Evolutionary conservation across 1,140 invertebrate species (phyloP), one percentile per base, ranked within the genome.

Genomic region (Cherax destructor): DNA sequence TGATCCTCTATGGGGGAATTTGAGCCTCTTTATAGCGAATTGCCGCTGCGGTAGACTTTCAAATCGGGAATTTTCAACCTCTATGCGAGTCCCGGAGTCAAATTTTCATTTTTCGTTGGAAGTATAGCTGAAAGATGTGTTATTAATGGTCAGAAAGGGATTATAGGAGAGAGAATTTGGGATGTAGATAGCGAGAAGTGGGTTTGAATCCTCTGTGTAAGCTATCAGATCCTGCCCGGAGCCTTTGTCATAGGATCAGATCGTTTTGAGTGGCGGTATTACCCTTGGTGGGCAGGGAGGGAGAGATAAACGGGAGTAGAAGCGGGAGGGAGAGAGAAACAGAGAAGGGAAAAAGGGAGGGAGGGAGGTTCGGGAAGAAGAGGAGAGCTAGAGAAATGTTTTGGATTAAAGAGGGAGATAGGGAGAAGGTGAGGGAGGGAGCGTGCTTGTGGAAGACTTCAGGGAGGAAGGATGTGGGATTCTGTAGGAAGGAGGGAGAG

Each of bases 241-340:
- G 80, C 52, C 52, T 83, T 83, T 83, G 80, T 83, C 18, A 83
- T 61, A 61, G 80, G 80, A 83, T 83, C 80, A 83, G 80, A 83
- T 52, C 49, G 56, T 52, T 83, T 61, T 83, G 80, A 83, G 80
- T 83, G 80, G 52, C 24, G 30, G 80, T 59, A 30, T 59, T 56
- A 83, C 50, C 24, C n/a, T 13, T 10, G 52, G 52, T 56, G 30
- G 30, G 30, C 30, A 41, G 30, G 30, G 30, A 41, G 30, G 30
- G 30, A 41, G 30, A 41, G 30, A 41, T 41, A 41, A 41, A 41
- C 30, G 30, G 30, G 56, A 59, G 16, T 59, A 16, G 56, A 59
- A 59, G 56, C 9, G 56, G 56, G 56, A 11, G 16, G 56, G 56
- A 59, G 16, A 16, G 56, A 16, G 16, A 41, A 41, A 41, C 30